phyloP scores from a whole-genome alignment of 35 echinoderm and acorn worm genomes.

The Ptychodera flava region DNA sequence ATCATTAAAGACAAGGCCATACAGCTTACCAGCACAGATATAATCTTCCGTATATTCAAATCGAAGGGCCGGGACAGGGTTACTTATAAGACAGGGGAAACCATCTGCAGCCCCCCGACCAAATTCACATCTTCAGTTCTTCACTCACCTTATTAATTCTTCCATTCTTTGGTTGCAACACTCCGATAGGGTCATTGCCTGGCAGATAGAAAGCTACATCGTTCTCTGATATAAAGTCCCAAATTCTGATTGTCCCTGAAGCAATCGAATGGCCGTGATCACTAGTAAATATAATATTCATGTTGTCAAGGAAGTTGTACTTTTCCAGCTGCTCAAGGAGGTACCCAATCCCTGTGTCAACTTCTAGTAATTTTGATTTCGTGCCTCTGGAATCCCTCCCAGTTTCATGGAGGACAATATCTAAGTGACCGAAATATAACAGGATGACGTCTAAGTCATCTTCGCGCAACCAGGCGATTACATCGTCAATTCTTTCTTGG shows the following conservation, averaged over 20 bases:
- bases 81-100: no score
- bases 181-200: slow-evolving; percentile 35
- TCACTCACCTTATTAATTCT: slow-evolving; percentile 55
- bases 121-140: no score
- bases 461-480: slow-evolving; percentile 56
- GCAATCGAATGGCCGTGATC: slow-evolving; percentile 47
- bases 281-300: slow-evolving; percentile 62
- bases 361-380: slow-evolving; percentile 4
- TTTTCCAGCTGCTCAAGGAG: slow-evolving; percentile 45
- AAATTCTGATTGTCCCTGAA: slow-evolving; percentile 23
- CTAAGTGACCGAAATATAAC: slow-evolving; percentile 62
- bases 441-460: slow-evolving; percentile 71
- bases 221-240: slow-evolving; percentile 48
- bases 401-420: slow-evolving; percentile 50
- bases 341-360: slow-evolving; percentile 46
- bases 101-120: no score
- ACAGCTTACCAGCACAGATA: no score
- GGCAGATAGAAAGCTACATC: slow-evolving; percentile 46
- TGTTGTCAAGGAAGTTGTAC: slow-evolving; percentile 36
- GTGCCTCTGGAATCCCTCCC: slow-evolving; percentile 34
- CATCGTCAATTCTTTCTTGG: slow-evolving; percentile 31
- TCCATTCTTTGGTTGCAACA: slow-evolving; percentile 42
- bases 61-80: no score
- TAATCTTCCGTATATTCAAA: no score
- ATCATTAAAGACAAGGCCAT: no score